Evolutionary conservation across 1,140 invertebrate genomes (phyloP).

Genomic region (Pseudomyrmex pallidus): DNA sequence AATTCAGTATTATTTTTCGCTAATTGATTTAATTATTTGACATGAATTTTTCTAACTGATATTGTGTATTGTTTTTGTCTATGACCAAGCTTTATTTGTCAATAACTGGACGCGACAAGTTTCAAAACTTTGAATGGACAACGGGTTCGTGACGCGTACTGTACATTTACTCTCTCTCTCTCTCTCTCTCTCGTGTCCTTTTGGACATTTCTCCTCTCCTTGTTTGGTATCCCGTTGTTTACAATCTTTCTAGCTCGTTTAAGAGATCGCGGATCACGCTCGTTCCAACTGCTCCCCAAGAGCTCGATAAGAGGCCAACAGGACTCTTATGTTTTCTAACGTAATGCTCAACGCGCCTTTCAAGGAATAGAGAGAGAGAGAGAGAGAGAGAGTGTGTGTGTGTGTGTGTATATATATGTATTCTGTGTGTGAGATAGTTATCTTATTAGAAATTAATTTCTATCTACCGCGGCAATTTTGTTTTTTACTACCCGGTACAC

Average conservation of each 20-base stretch:
- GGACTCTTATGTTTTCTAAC: constrained; percentile 45
- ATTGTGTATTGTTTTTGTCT: constrained; percentile 6
- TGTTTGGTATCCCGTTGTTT: constrained; percentile 21
- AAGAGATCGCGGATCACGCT: constrained; percentile 22
- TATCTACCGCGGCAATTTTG: constrained; percentile 34
- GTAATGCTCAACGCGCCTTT: constrained; percentile 8
- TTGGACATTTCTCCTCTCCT: not conserved
- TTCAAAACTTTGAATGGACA: not conserved
- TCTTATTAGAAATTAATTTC: constrained; percentile 47
- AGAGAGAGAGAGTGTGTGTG: too few species aligned
- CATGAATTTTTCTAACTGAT: not conserved
- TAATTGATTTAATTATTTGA: not conserved
- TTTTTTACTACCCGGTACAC: not conserved
- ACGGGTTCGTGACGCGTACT: constrained; percentile 3
- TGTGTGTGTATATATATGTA: too few species aligned
- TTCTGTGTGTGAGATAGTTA: too few species aligned
- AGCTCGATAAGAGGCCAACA: constrained; percentile 14
- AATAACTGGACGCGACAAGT: not conserved
- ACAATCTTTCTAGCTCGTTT: constrained; percentile 33
- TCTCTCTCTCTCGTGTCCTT: not conserved
- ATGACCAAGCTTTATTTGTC: constrained; percentile 9
- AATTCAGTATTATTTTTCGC: not conserved
- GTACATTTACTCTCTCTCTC: constrained; percentile 11
- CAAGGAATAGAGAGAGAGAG: too few species aligned
- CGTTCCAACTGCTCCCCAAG: constrained; percentile 13